Base-by-base conservation (phyloP, 2,113 vertebrate species). In the Hydrolagus affinis region DNA sequence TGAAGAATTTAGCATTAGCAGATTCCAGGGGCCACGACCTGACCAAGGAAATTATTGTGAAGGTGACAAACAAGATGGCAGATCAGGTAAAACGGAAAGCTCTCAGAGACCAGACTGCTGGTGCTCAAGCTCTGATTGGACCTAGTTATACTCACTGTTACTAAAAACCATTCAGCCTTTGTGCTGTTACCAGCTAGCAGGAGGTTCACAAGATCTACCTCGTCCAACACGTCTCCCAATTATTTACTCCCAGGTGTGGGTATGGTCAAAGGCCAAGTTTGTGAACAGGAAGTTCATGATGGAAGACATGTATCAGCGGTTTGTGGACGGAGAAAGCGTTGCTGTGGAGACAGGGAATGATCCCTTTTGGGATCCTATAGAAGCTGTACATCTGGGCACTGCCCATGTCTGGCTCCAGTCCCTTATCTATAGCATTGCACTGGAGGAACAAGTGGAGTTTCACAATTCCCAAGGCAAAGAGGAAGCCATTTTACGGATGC, bases 241-340 rank as follows among this genome's bases (percentile, higher is more conserved):
- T 83, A 17, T 66, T 44, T 44, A 23, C 88, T 86, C 86, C 3
- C 86, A 97, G 96, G 95, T 97, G 0, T 97, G 96, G 96, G 87
- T 96, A 19, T 96, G 96, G 96, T 96, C 95, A 77, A 96, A 96
- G 89, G 90, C 92, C 70, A 97, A 97, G 90, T 96, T 97, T 87
- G 92, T 96, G 73, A 96, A 97, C 85, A 95, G 95, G 71, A 97
- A 97, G 88, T 96, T 95, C 89, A 91, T 96, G 23, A 97, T 96
- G 95, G 95, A 96, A 85, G 96, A 97, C 56, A 86, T 95, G 66
- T 96, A 96, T 88, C 95, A 94, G 91, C 91, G 78, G 85, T 93
- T 94, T 85, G 89, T 89, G 2, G 92, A 93, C 85, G 92, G 88
- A 28, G 91, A 86, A 9, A 88, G 87, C 23, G 44, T 86, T 21